Evolutionary conservation across 2,888 invertebrate species (phyloP).

Genomic region (Crocallis elinguaria): DNA sequence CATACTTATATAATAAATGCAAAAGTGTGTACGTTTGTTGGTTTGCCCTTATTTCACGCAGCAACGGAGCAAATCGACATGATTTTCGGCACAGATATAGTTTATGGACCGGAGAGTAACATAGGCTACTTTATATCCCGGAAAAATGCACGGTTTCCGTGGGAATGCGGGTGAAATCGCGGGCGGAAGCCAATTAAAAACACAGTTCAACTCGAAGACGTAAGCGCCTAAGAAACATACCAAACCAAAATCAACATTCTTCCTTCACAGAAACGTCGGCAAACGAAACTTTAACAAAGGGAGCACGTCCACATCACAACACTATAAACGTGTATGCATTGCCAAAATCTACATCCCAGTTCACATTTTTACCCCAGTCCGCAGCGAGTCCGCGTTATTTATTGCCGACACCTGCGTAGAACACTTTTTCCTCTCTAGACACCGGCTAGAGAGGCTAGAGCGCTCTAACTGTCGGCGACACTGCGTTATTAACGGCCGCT

Average conservation of each 20-base stretch:
- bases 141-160: too few species aligned
- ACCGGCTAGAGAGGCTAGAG: slow-evolving; percentile 42
- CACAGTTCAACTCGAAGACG: too few species aligned
- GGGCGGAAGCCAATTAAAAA: too few species aligned
- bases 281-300: not conserved
- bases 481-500: slow-evolving; percentile 60
- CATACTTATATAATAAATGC: too few species aligned
- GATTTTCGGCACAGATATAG: too few species aligned
- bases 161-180: too few species aligned
- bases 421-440: slow-evolving; percentile 54
- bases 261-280: not conserved
- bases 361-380: slow-evolving; percentile 21
- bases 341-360: slow-evolving; percentile 25
- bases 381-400: slow-evolving; percentile 47
- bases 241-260: not conserved
- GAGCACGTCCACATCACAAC: slow-evolving; percentile 13
- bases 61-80: too few species aligned
- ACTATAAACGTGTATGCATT: slow-evolving; percentile 18
- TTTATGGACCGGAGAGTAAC: too few species aligned
- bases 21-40: too few species aligned
- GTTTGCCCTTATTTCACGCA: too few species aligned
- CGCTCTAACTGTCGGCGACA: slow-evolving; percentile 59
- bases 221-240: not conserved
- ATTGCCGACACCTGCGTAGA: slow-evolving; percentile 62
- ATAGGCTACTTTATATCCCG: too few species aligned